A percentile compares a stretch with the other conserved stretches of the same genome.
Conservation (phyloP, 2,113 vertebrate species). For the Toxotes jaculatrix region DNA sequence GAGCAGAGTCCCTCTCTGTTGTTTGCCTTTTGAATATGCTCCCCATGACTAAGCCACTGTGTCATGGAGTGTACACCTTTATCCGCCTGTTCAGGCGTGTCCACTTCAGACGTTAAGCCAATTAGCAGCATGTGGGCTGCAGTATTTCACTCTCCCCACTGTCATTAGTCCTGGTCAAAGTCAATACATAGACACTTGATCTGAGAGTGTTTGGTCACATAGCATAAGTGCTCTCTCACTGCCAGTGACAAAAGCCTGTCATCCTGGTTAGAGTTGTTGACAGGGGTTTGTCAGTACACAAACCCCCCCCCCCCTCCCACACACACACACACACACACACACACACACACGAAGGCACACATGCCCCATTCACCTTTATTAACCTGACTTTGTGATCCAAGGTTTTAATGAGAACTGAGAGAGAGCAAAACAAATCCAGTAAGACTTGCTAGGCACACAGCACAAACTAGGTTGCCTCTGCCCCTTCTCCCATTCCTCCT, state of each 20-base stretch:
- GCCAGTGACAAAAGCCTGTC: constrained; percentile 43
- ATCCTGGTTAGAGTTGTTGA: constrained; percentile 40
- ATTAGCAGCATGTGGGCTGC: constrained; percentile 65
- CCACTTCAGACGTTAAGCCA: constrained; percentile 69
- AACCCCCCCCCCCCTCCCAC: no score
- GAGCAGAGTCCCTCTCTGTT: constrained; percentile 7
- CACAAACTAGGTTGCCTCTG: constrained; percentile 74
- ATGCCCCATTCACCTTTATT: constrained; percentile 68
- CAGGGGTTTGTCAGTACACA: constrained; percentile 22
- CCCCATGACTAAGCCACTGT: constrained; percentile 49
- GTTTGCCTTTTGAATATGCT: constrained; percentile 17
- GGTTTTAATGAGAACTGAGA: constrained; percentile 69
- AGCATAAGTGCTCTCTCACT: constrained; percentile 32
- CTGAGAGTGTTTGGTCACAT: constrained; percentile 53
- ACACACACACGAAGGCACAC: not conserved
- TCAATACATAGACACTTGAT: constrained; percentile 63
- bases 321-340: not conserved
- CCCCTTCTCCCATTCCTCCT: constrained; percentile 50
- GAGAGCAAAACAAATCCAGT: constrained; percentile 61
- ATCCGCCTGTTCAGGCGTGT: constrained; percentile 61
- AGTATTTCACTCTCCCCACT: constrained; percentile 42
- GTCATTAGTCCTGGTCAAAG: constrained; percentile 67
- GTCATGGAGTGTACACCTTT: constrained; percentile 49
- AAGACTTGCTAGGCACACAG: constrained; percentile 46
- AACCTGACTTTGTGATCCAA: constrained; percentile 48